Evolutionary conservation across 1,140 invertebrate species (phyloP).

Genomic region (Asobara japonica): DNA sequence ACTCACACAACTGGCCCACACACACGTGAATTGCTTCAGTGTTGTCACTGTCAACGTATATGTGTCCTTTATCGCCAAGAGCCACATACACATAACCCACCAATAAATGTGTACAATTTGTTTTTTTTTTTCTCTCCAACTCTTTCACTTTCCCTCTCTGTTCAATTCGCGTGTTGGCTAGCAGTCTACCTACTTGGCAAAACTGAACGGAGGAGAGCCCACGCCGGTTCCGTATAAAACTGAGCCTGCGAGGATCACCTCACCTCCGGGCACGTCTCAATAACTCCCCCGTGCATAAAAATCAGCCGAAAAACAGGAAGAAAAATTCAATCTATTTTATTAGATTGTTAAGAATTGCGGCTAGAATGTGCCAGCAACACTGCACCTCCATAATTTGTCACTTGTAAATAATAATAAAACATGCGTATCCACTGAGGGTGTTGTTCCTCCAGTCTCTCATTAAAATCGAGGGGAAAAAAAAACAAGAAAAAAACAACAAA

Average conservation of each 20-base stretch:
- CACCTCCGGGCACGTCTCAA: constrained; percentile 14
- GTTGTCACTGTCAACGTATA: background rate
- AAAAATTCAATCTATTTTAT: background rate
- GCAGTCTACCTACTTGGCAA: no score
- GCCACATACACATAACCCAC: background rate
- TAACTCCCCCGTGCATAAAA: constrained; percentile 5
- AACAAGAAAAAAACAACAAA: background rate
- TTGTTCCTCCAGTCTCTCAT: background rate
- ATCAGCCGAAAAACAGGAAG: background rate
- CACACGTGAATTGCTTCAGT: background rate
- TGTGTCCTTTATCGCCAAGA: background rate
- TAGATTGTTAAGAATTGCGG: background rate
- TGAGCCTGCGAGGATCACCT: constrained; percentile 16
- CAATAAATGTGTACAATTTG: background rate
- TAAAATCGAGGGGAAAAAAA: constrained; percentile 30
- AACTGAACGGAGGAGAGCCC: constrained; percentile 12
- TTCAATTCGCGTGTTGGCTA: background rate
- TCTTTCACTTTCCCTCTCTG: constrained; percentile 11
- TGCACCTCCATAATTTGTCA: background rate
- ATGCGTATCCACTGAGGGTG: constrained; percentile 16
- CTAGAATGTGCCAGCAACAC: background rate
- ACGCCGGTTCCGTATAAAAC: constrained; percentile 7
- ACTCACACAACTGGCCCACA: background rate
- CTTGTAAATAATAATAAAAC: background rate
- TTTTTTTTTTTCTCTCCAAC: background rate